Evolutionary conservation across 2,797 vertebrate species (phyloP).

Genomic region (Dromococcyx pavoninus): DNA sequence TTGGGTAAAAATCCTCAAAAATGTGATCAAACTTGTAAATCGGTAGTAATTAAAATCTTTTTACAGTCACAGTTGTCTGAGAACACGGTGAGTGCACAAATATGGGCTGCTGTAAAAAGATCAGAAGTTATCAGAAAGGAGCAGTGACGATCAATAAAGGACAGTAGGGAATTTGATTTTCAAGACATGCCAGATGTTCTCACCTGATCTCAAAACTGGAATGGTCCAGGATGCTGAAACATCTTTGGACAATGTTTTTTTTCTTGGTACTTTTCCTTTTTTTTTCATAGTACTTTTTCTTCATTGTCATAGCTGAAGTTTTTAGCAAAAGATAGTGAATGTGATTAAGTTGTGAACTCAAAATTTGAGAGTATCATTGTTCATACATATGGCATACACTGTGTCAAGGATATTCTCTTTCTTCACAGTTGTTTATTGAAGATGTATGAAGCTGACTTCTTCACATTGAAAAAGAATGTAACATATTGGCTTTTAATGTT

Average conservation of each 20-base stretch:
- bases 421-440: background rate
- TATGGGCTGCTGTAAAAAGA: background rate
- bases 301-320: background rate
- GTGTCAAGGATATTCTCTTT: background rate
- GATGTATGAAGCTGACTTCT: background rate
- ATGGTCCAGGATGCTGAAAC: background rate
- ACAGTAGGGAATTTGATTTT: background rate
- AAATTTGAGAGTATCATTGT: background rate
- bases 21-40: background rate
- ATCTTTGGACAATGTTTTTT: background rate
- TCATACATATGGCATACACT: rapidly evolving
- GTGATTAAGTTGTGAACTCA: background rate
- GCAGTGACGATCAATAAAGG: background rate
- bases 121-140: background rate
- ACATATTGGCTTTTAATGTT: background rate
- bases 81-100: background rate
- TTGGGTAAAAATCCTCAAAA: background rate
- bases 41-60: background rate
- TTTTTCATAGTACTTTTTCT: too few species aligned
- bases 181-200: background rate
- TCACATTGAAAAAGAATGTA: background rate
- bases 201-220: background rate
- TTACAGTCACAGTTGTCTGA: background rate
- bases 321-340: background rate
- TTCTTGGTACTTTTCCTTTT: background rate